These are phyloP conservation scores for Conops quadrifasciatus DNA, from an alignment of 2,888 invertebrate species.

Conservation along the genomic window DNA sequence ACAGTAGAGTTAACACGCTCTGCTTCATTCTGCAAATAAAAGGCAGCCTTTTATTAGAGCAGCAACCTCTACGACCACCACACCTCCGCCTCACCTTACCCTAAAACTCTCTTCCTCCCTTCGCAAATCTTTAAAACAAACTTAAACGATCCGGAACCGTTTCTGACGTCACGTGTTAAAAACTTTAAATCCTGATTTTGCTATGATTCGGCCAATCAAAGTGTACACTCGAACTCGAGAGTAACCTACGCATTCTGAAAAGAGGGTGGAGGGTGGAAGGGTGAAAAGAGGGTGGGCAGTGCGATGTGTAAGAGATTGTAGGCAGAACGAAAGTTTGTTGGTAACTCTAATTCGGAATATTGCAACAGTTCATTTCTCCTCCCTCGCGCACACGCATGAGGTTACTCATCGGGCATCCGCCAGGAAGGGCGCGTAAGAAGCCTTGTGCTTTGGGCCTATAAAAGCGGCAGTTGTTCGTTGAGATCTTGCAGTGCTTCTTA, in stretches of 20 bases:
- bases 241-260: constrained; percentile 28
- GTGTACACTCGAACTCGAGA: constrained; percentile 31
- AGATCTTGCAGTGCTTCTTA: constrained; percentile 55
- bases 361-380: constrained; percentile 10
- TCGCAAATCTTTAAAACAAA: too few relatives aligned
- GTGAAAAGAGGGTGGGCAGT: constrained; percentile 18
- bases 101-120: too few relatives aligned
- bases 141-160: constrained; percentile 42
- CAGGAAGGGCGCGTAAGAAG: background rate
- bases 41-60: constrained; percentile 12
- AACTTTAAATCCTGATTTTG: constrained; percentile 60
- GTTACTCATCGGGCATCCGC: background rate
- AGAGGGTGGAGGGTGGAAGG: too few relatives aligned
- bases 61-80: background rate
- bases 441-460: constrained; percentile 49
- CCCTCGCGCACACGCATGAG: constrained; percentile 8
- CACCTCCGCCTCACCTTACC: background rate
- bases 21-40: constrained; percentile 23
- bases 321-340: background rate
- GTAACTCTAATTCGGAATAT: background rate
- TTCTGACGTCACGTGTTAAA: constrained; percentile 45
- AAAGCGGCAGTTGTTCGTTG: constrained; percentile 47
- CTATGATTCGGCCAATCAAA: constrained; percentile 66
- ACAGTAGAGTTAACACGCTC: constrained; percentile 29
- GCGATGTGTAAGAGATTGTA: background rate